phyloP scores from a whole-genome alignment of 1,140 invertebrate genomes.

The Drosophila sechellia region DNA sequence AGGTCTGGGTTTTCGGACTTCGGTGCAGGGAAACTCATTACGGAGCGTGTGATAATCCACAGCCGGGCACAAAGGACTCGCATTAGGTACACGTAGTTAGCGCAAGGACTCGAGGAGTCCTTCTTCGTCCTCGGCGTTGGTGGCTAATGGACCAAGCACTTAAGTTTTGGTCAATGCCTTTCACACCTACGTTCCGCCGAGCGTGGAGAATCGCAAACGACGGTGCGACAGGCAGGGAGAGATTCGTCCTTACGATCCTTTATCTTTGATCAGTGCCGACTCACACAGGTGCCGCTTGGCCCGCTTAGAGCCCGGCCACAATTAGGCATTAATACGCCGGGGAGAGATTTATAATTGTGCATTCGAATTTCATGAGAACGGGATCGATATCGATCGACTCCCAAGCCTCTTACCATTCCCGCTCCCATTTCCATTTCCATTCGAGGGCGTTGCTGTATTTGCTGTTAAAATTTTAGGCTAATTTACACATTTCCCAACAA shows the following conservation, averaged over 20 bases:
- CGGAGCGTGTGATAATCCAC: slow-evolving; percentile 79
- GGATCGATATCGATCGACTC: slow-evolving; percentile 45
- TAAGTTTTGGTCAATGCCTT: slow-evolving; percentile 81
- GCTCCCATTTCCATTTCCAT: slow-evolving; percentile 13
- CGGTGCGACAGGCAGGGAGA: slow-evolving; percentile 32
- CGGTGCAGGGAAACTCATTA: slow-evolving; percentile 53
- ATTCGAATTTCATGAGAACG: slow-evolving; percentile 67
- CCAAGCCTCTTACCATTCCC: slow-evolving; percentile 15
- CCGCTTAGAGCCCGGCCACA: slow-evolving; percentile 56
- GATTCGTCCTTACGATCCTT: slow-evolving; percentile 42
- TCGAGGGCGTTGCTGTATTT: slow-evolving; percentile 65
- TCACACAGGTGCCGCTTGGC: slow-evolving; percentile 58
- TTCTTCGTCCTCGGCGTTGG: slow-evolving; percentile 44
- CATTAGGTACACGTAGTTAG: slow-evolving; percentile 83
- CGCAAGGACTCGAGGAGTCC: slow-evolving; percentile 58
- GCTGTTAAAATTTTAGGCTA: slow-evolving; percentile 76
- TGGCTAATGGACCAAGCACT: slow-evolving; percentile 76
- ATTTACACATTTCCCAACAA: slow-evolving; percentile 75
- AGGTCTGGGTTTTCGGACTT: slow-evolving; percentile 34
- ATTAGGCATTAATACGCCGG: slow-evolving; percentile 73
- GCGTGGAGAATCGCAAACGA: slow-evolving; percentile 76
- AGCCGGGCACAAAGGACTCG: slow-evolving; percentile 58
- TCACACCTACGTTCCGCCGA: slow-evolving; percentile 68
- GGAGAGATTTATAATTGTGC: slow-evolving; percentile 78
- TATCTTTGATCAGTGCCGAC: slow-evolving; percentile 69